Percentiles rank a stretch among this genome's conserved stretches.
These are phyloP conservation scores for Sicus ferrugineus DNA, from an alignment of 2,888 invertebrate genomes.

Conservation along the genomic window DNA sequence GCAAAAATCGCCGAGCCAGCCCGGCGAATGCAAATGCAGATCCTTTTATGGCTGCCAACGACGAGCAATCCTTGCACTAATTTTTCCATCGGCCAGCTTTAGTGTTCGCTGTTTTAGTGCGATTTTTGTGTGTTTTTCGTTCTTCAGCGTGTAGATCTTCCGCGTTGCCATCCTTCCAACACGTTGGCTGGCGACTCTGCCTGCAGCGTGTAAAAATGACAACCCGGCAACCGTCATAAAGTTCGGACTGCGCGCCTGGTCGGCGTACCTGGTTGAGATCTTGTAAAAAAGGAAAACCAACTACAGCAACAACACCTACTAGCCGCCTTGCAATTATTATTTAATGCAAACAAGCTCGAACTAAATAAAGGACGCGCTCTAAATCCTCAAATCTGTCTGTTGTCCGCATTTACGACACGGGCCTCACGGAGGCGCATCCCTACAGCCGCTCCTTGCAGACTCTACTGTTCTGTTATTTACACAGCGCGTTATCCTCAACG, in stretches of 20 bases:
- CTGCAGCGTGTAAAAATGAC: not conserved
- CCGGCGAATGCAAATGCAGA: not conserved
- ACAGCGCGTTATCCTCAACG: not conserved
- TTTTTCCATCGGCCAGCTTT: not conserved
- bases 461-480: not conserved
- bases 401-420: conserved; percentile 25
- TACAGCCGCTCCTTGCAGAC: not conserved
- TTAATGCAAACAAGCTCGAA: conserved; percentile 30
- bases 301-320: conserved; percentile 2
- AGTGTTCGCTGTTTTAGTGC: not conserved
- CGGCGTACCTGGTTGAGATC: not conserved
- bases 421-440: not conserved
- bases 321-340: conserved; percentile 27
- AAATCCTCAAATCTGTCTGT: conserved; percentile 30
- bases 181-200: not conserved
- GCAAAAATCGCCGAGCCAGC: not conserved
- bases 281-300: not conserved
- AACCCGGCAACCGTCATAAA: conserved; percentile 17
- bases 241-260: not conserved
- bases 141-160: not conserved
- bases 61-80: conserved; percentile 15
- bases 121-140: conserved; percentile 17
- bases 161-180: not conserved
- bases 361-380: conserved; percentile 28
- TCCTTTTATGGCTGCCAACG: not conserved